phyloP scores from a whole-genome alignment of 2,797 vertebrate species.

The Characodon lateralis region DNA sequence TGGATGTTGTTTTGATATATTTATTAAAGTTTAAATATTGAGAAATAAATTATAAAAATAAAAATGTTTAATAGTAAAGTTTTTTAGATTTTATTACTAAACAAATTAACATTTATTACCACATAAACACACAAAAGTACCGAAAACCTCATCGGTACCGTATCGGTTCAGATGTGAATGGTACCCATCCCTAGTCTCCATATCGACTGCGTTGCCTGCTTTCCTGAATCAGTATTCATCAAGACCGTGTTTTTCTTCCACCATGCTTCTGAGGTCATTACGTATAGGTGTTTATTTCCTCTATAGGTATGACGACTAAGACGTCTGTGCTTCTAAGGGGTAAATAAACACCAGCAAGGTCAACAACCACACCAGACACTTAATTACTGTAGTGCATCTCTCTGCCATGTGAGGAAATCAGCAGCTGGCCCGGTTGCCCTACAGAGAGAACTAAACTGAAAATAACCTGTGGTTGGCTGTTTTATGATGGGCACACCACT shows the following conservation, averaged over 20 bases:
- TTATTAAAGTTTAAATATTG: no score
- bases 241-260: background rate
- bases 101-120: no score
- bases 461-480: slow-evolving; percentile 59
- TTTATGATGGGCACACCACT: slow-evolving; percentile 63
- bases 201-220: background rate
- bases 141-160: no score
- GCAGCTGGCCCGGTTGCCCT: slow-evolving; percentile 59
- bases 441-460: slow-evolving; percentile 64
- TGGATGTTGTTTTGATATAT: no score
- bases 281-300: slow-evolving; percentile 8
- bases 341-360: slow-evolving; percentile 57
- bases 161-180: background rate
- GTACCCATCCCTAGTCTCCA: background rate
- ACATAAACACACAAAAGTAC: no score
- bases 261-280: slow-evolving; percentile 25
- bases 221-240: background rate
- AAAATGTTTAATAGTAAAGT: no score
- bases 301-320: slow-evolving; percentile 34
- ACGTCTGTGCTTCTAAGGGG: slow-evolving; percentile 53
- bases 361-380: slow-evolving; percentile 65
- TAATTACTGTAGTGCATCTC: slow-evolving; percentile 72
- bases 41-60: no score
- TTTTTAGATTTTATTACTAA: no score
- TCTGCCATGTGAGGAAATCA: slow-evolving; percentile 49